A percentile compares a stretch with the other conserved stretches of the same genome.
These are phyloP conservation scores for Chaetorhynchus papuensis DNA, from an alignment of 2,113 vertebrate species.

Conservation along the genomic window DNA sequence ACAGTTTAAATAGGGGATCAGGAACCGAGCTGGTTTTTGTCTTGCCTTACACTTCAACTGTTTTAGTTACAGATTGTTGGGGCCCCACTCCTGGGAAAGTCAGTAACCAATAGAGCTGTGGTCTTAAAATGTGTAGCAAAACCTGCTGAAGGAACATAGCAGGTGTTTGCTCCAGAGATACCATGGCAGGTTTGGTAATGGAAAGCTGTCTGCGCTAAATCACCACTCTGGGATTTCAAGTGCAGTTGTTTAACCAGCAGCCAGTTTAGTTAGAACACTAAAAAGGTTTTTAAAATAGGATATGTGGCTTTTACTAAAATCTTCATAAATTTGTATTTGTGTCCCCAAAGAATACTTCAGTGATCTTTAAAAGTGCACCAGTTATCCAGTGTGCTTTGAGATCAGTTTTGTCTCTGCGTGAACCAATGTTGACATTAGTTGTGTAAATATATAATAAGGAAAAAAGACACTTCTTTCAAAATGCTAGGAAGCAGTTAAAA, in stretches of 20 bases:
- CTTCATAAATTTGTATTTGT: background rate
- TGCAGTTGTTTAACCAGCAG: background rate
- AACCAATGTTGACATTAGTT: background rate
- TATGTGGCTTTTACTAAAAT: background rate
- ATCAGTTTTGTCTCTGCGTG: background rate
- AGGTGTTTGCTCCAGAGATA: background rate
- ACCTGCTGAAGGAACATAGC: background rate
- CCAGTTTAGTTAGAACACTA: background rate
- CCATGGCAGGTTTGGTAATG: background rate
- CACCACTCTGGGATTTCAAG: background rate
- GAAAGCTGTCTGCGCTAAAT: background rate
- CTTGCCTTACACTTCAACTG: background rate
- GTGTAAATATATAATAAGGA: background rate
- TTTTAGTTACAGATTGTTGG: background rate
- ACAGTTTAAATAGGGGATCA: background rate
- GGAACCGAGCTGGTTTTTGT: background rate
- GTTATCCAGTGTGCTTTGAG: background rate
- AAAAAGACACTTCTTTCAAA: background rate
- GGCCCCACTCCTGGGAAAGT: background rate
- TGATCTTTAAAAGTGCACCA: background rate
- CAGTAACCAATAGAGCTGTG: background rate
- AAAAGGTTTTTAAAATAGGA: background rate
- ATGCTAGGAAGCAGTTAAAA: background rate
- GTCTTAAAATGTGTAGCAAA: background rate
- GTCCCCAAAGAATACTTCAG: background rate